Evolutionary conservation across 1,140 invertebrate genomes (phyloP).

Genomic region (Drosophila ercepeae): DNA sequence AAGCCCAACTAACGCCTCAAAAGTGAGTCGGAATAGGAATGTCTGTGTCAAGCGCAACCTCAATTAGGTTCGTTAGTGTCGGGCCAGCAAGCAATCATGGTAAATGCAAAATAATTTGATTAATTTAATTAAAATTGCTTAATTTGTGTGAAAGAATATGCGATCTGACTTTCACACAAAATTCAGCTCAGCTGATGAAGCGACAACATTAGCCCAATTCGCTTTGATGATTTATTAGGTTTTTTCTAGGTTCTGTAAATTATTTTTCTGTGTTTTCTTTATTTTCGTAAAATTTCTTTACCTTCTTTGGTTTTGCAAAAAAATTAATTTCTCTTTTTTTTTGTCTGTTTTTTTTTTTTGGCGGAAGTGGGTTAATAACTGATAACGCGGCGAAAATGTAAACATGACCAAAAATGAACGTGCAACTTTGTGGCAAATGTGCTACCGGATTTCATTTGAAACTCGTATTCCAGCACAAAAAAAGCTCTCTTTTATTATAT

Average conservation of each 20-base stretch:
- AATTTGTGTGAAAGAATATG: constrained; percentile 45
- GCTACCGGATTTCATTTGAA: constrained; percentile 11
- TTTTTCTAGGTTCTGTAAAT: constrained; percentile 74
- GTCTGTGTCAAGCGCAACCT: constrained; percentile 37
- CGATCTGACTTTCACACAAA: constrained; percentile 61
- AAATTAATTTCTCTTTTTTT: constrained; percentile 73
- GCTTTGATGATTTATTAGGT: constrained; percentile 72
- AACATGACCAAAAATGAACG: constrained; percentile 55
- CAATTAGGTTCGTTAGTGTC: constrained; percentile 42
- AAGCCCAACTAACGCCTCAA: constrained; percentile 47
- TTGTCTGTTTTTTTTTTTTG: constrained; percentile 5
- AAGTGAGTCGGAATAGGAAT: constrained; percentile 35
- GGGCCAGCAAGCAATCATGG: constrained; percentile 36
- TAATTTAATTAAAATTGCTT: constrained; percentile 69
- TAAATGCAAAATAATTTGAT: constrained; percentile 67
- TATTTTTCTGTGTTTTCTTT: constrained; percentile 48
- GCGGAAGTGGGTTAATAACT: constrained; percentile 79
- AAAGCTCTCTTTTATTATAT: not conserved
- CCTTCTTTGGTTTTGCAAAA: constrained; percentile 32
- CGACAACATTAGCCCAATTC: constrained; percentile 76
- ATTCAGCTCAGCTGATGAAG: constrained; percentile 39
- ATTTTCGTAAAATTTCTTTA: constrained; percentile 21
- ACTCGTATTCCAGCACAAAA: not conserved
- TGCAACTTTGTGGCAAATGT: constrained; percentile 37
- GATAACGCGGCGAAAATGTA: constrained; percentile 69